Evolutionary conservation across 2,888 invertebrate species (phyloP), one percentile per base, ranked within the genome.

Genomic region (Notodonta ziczac): DNA sequence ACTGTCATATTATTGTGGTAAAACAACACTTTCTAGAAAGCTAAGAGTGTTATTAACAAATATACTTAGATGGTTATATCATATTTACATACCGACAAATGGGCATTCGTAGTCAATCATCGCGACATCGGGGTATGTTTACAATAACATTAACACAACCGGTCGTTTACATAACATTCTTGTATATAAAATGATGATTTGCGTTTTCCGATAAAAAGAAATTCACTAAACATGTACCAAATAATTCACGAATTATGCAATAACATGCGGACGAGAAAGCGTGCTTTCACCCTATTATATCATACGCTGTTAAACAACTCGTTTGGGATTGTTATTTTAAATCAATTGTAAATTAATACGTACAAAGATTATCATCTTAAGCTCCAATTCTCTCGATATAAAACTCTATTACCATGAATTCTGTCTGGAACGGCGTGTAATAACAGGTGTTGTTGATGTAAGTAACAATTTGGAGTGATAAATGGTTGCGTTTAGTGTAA

Each of bases 201-300:
- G 65, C 52, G 56, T 58, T 76, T 76, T 69, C 54, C 59, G 63
- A 66, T 57, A 67, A 63, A 8, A 54, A 39, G 58, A 35, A 63
- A 67, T 70, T 75, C 73, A 67, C 67, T 66, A 69, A 63, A 70
- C 67, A 64, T 16, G 53, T 9, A 59, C 57, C 69, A 65, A 70
- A 74, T 72, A 69, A 65, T 63, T 71, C 62, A 64, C 61, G 60
- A 60, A 67, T 65, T 65, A 59, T 54, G 52, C 74, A 65, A 67
- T 67, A 63, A 70, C 73, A 61, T 67, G 61, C 65, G 51, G 52
- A 50, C 54, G 32, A 55, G 72, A 71, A 69, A 62, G 67, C 39
- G 24, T 24, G 35, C 75, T 75, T 75, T 75, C 75, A 56, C 56
- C 56, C 24, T 44, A 42, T 44, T 44, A 44, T 4, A 13, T 55